These are phyloP conservation scores for Micropoecilia bifurca DNA, from an alignment of 2,797 vertebrate genomes.

Conservation along the genomic window DNA sequence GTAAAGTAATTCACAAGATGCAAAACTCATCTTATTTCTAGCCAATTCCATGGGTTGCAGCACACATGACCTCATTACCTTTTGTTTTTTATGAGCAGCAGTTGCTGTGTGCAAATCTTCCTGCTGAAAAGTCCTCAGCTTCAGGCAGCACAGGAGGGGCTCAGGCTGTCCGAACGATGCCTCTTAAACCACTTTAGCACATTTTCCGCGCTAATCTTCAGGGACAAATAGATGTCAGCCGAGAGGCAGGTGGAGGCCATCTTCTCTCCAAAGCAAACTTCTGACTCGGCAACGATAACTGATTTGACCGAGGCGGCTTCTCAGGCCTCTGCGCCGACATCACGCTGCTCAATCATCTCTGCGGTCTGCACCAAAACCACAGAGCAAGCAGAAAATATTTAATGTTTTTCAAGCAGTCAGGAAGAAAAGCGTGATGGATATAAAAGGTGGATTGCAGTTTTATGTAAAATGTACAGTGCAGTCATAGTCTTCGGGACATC, in stretches of 20 bases:
- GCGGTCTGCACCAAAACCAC: not conserved
- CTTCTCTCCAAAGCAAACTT: not conserved
- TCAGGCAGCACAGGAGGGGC: conserved; percentile 41
- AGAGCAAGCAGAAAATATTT: not conserved
- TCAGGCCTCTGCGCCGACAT: not conserved
- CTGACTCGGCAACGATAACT: not conserved
- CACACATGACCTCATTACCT: conserved; percentile 27
- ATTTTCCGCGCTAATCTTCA: conserved; percentile 27
- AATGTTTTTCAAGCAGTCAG: not conserved
- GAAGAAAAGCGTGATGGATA: not conserved
- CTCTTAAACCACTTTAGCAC: conserved; percentile 25
- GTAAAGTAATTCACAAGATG: conserved; percentile 11
- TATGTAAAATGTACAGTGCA: not conserved
- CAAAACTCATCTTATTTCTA: conserved; percentile 36
- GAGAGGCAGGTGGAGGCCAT: conserved; percentile 4
- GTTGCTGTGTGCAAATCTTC: conserved; percentile 52
- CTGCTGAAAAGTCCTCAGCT: conserved; percentile 41
- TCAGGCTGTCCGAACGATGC: not conserved
- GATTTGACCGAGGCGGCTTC: not conserved
- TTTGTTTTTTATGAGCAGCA: conserved; percentile 39
- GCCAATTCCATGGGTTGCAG: conserved; percentile 32
- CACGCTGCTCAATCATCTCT: not conserved
- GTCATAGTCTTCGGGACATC: not conserved
- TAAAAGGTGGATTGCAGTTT: not conserved
- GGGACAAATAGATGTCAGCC: conserved; percentile 1